Evolutionary conservation across 2,888 invertebrate genomes (phyloP).

Genomic region (Loripinus fragilis): DNA sequence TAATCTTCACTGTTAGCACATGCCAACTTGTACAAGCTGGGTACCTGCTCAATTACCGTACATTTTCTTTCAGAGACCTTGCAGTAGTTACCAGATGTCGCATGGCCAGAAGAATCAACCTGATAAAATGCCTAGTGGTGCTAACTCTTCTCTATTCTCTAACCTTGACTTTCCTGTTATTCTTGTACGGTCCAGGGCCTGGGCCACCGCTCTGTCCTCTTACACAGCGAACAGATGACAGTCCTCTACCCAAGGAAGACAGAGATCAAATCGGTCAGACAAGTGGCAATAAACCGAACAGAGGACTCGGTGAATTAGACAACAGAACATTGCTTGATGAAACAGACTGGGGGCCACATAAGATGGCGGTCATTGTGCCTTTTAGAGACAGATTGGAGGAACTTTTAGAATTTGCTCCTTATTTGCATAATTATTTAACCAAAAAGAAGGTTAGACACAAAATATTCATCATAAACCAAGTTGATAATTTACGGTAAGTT

Average conservation of each 20-base stretch:
- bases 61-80: too few relatives aligned
- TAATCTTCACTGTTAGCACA: too few relatives aligned
- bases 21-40: too few relatives aligned
- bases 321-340: constrained; percentile 31
- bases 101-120: constrained; percentile 51
- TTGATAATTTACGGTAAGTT: constrained; percentile 83
- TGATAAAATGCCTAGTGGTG: constrained; percentile 50
- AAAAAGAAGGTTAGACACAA: constrained; percentile 92
- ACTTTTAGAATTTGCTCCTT: constrained; percentile 95
- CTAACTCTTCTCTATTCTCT: constrained; percentile 39
- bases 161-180: constrained; percentile 46
- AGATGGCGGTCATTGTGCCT: constrained; percentile 95
- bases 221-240: constrained; percentile 10
- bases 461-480: constrained; percentile 96
- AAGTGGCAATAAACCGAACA: not conserved
- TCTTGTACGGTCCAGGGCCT: constrained; percentile 27
- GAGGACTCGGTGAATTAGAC: not conserved
- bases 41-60: too few relatives aligned
- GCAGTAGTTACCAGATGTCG: constrained; percentile 22
- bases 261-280: not conserved
- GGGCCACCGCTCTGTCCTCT: not conserved
- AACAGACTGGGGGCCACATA: constrained; percentile 63
- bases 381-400: constrained; percentile 98
- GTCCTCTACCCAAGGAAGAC: not conserved
- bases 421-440: constrained; percentile 92